Percentiles rank a stretch among this genome's conserved stretches.
These are phyloP conservation scores for Ginglymostoma cirratum DNA, from an alignment of 2,113 vertebrate species.

Conservation along the genomic window DNA sequence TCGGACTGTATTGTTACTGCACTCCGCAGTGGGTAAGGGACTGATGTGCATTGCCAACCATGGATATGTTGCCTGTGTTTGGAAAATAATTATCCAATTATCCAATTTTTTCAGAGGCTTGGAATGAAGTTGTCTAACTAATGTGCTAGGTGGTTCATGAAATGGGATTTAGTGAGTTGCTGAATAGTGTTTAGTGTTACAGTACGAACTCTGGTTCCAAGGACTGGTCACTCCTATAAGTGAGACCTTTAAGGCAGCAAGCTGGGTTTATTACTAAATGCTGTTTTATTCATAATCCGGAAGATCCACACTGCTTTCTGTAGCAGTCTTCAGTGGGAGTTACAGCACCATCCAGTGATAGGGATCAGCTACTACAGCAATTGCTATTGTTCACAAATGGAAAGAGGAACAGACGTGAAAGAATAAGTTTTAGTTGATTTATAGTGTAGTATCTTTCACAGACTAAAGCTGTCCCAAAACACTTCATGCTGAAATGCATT, in stretches of 20 bases:
- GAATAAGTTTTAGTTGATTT: neutral
- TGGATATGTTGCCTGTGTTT: too few relatives aligned
- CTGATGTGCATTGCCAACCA: neutral
- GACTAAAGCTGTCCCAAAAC: neutral
- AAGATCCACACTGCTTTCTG: neutral
- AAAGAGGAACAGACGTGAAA: neutral
- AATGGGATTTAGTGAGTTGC: neutral
- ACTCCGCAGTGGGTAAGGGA: conserved; percentile 68
- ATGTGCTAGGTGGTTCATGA: neutral
- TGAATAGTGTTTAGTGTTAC: neutral
- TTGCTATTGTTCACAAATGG: neutral
- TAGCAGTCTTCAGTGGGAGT: neutral
- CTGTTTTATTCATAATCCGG: neutral
- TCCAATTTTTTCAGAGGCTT: neutral
- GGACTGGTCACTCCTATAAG: neutral
- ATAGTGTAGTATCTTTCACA: neutral
- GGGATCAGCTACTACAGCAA: neutral
- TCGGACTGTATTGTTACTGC: conserved; percentile 85
- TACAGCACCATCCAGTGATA: neutral
- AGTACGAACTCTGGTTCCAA: neutral
- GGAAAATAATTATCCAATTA: too few relatives aligned
- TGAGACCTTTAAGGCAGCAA: neutral
- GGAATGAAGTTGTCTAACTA: neutral
- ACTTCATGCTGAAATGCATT: neutral
- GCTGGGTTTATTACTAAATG: neutral